Evolutionary conservation across 1,140 invertebrate species (phyloP), one percentile per base, ranked within the genome.

Genomic region (Drosophila yakuba): DNA sequence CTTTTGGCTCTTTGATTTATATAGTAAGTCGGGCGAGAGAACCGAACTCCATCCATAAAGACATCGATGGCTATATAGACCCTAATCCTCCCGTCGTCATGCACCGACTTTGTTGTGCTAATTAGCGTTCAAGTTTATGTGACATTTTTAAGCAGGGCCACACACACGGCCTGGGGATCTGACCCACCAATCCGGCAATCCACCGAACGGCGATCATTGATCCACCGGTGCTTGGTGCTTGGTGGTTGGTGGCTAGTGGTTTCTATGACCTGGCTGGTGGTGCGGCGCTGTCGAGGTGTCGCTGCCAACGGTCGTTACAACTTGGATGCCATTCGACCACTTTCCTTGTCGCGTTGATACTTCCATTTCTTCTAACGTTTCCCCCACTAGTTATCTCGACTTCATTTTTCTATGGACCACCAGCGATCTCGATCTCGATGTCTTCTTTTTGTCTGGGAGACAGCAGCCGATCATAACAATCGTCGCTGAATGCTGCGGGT

Each of bases 61-160:
- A 11, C 57, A 43, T 58, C 23, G 63, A 48, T 20, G 15, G 43
- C 15, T 45, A 45, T 52, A 43, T 50, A 58, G 51, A 38, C 72
- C 64, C 52, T 89, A 89, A 89, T 88, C 83, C 84, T 88, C 63
- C 67, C 36, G 48, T 72, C 80, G 48, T 71, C 79, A 69, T 69
- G 64, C 67, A 71, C 64, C 84, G 84, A 90, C 84, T 85, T 89
- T 89, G 84, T 89, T 89, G 84, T 89, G 84, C 84, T 89, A 89
- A 89, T 89, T 84, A 89, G 84, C 77, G 77, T 89, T 84, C 85
- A 89, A 89, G 80, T 89, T 89, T 89, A 89, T 89, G 84, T 89
- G 84, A 89, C 84, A 84, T 82, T 89, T 89, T 89, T 89, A 89
- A 89, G 78, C 80, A 85, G 76, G 84, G 80, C 84, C 89, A 91